phyloP scores from a whole-genome alignment of 2,113 vertebrate genomes.

The Callospermophilus lateralis region DNA sequence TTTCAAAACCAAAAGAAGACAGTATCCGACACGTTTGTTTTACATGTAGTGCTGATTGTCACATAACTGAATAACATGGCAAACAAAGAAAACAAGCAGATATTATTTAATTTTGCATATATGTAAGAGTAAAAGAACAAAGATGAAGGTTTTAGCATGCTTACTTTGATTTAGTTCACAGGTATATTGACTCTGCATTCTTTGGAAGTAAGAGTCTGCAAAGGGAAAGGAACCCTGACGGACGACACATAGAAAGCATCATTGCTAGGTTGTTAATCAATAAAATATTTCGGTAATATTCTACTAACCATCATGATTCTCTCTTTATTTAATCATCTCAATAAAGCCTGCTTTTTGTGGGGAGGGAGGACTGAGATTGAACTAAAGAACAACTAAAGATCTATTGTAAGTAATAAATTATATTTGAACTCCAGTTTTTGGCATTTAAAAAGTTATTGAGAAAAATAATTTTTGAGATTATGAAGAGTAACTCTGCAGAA shows the following conservation, averaged over 20 bases:
- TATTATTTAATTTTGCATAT: neutral
- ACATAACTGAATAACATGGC: neutral
- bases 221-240: neutral
- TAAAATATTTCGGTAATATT: neutral
- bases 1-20: slow-evolving; percentile 62
- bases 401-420: neutral
- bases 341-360: neutral
- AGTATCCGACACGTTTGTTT: neutral
- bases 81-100: neutral
- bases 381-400: neutral
- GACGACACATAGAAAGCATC: neutral
- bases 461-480: slow-evolving; percentile 16
- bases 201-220: neutral
- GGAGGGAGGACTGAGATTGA: no score
- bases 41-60: neutral
- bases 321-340: neutral
- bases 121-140: neutral
- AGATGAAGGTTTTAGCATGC: neutral
- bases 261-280: neutral
- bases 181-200: neutral
- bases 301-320: neutral
- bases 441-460: neutral
- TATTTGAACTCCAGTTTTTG: neutral
- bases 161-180: neutral
- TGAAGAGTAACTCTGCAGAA: neutral